phyloP scores from a whole-genome alignment of 2,888 invertebrate species.

The Achlya flavicornis region DNA sequence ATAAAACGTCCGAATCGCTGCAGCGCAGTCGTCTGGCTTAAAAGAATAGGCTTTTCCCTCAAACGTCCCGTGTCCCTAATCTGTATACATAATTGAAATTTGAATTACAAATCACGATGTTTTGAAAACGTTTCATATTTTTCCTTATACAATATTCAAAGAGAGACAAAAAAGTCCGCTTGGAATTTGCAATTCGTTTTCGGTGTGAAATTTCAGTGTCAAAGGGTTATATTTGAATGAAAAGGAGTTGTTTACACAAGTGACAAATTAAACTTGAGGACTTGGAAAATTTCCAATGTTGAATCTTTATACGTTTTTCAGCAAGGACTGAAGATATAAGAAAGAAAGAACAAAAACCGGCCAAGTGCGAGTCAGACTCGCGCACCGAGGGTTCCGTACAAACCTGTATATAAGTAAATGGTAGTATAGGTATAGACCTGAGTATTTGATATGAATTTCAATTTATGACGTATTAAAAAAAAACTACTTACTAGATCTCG shows the following conservation, averaged over 20 bases:
- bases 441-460: no score
- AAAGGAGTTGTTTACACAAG: slow-evolving; percentile 17
- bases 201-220: slow-evolving; percentile 32
- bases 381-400: no score
- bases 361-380: no score
- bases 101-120: slow-evolving; percentile 25
- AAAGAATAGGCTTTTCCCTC: background rate
- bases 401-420: no score
- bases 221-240: slow-evolving; percentile 41
- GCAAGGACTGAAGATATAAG: no score
- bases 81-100: slow-evolving; percentile 8
- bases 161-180: slow-evolving; percentile 30
- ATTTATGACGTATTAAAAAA: no score
- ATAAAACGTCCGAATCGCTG: background rate
- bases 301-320: no score
- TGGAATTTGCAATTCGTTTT: slow-evolving; percentile 40
- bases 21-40: background rate
- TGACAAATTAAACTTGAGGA: background rate
- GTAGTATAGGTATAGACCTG: no score
- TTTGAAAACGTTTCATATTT: slow-evolving; percentile 34
- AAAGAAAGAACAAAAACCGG: no score
- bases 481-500: no score
- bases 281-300: no score
- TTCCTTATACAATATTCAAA: slow-evolving; percentile 25
- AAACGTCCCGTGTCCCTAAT: slow-evolving; percentile 3